Conservation (phyloP, 1,140 invertebrate species). For the Ctenoplectra terminalis region DNA sequence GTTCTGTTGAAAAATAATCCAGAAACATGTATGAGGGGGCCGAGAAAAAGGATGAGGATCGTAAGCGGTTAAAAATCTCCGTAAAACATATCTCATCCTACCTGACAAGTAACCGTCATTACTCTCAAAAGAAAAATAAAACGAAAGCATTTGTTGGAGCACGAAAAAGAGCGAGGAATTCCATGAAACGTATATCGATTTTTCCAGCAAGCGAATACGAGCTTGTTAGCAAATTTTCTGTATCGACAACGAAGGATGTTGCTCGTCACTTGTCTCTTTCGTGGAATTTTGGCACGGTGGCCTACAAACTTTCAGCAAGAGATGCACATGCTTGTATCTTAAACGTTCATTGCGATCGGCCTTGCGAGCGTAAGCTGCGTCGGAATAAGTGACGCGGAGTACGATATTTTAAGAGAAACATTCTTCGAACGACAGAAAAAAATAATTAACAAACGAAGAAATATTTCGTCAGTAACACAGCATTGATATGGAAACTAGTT, state of each 20-base stretch:
- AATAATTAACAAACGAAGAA: background rate
- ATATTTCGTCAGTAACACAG: too few species aligned
- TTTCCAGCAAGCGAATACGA: background rate
- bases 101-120: background rate
- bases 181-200: background rate
- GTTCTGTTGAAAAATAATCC: too few species aligned
- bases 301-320: background rate
- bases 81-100: background rate
- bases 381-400: background rate
- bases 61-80: too few species aligned
- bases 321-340: background rate
- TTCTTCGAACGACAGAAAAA: background rate
- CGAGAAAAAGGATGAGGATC: too few species aligned
- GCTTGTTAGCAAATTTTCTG: slow-evolving; percentile 36
- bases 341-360: slow-evolving; percentile 21
- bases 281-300: slow-evolving; percentile 45
- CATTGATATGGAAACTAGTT: too few species aligned
- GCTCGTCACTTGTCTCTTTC: background rate
- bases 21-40: too few species aligned
- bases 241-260: slow-evolving; percentile 24
- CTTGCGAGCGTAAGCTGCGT: background rate
- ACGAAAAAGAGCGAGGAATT: background rate
- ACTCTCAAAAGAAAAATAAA: background rate
- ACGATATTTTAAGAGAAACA: background rate
- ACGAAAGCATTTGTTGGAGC: background rate